Conservation (phyloP, 2,797 vertebrate genomes). For the Enteromius anoplus region DNA sequence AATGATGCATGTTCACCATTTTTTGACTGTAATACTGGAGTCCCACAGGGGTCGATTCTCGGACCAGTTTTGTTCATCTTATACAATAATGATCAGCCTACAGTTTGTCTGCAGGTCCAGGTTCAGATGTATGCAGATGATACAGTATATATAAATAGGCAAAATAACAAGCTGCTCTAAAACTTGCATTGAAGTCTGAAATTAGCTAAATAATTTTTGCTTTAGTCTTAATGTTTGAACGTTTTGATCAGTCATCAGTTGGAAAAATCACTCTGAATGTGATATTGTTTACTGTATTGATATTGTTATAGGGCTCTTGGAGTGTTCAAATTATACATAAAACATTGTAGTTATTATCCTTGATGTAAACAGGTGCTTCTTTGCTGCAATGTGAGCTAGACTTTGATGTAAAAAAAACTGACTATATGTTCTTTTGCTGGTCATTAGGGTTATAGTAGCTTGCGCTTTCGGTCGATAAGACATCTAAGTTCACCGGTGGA, state of each 20-base stretch:
- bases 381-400: background rate
- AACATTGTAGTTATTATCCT: background rate
- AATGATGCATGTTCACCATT: background rate
- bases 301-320: background rate
- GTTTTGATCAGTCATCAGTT: background rate
- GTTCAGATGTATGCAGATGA: too few species aligned
- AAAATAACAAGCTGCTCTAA: background rate
- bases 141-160: too few species aligned
- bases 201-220: background rate
- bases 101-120: too few species aligned
- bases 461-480: constrained; percentile 95
- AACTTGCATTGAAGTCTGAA: background rate
- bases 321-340: background rate
- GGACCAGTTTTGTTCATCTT: background rate
- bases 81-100: background rate
- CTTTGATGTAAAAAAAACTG: background rate
- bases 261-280: background rate
- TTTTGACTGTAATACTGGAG: background rate
- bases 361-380: background rate
- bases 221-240: background rate
- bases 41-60: background rate
- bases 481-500: constrained; percentile 93
- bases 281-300: background rate
- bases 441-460: constrained; percentile 93
- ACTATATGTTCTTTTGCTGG: constrained; percentile 31